These are phyloP conservation scores for Bucco capensis DNA, from an alignment of 2,113 vertebrate genomes.

Conservation along the genomic window DNA sequence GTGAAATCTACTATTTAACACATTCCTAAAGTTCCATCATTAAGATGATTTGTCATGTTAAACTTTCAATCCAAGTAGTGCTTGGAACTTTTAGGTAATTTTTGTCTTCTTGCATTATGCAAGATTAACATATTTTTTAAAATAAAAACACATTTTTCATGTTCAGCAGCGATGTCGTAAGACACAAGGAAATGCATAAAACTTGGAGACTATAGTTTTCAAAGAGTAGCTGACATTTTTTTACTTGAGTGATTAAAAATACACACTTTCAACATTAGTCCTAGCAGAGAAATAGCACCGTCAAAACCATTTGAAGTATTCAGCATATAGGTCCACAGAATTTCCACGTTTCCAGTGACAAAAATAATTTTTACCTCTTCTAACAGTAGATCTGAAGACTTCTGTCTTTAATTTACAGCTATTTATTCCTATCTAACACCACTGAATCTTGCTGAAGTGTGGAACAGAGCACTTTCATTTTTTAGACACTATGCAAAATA, in stretches of 20 bases:
- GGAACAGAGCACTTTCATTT: neutral
- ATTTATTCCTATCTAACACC: neutral
- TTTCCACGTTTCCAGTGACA: neutral
- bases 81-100: neutral
- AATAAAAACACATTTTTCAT: neutral
- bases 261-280: accelerated
- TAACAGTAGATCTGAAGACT: neutral
- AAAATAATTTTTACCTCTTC: neutral
- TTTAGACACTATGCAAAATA: neutral
- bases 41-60: neutral
- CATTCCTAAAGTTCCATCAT: neutral
- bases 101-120: neutral
- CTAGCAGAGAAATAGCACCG: neutral
- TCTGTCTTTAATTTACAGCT: neutral
- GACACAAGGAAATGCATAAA: neutral
- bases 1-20: neutral
- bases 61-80: neutral
- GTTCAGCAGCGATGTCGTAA: neutral
- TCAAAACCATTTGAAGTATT: neutral
- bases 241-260: neutral
- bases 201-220: neutral
- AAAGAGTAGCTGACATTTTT: neutral
- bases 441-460: neutral
- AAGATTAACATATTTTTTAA: neutral
- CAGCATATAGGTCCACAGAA: neutral